Conservation (phyloP, 2,113 vertebrate genomes). For the Thinocorus orbignyianus region DNA sequence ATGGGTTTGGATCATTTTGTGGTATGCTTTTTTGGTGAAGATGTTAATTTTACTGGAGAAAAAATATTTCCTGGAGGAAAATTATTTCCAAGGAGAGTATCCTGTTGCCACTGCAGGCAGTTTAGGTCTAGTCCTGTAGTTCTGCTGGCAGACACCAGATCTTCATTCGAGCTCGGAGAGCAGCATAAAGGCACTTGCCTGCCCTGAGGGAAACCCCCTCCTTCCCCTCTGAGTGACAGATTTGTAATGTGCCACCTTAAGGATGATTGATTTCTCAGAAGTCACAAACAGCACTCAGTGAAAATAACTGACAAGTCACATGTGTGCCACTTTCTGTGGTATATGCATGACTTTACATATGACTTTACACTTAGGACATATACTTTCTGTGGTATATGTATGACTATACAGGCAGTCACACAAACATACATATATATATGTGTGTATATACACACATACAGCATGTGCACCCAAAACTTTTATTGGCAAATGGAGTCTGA, state of each 20-base stretch:
- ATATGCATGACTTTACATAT: accelerated
- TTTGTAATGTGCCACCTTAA: neutral
- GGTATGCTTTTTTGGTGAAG: neutral
- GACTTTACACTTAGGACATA: too few relatives aligned
- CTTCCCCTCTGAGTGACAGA: neutral
- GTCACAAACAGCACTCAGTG: neutral
- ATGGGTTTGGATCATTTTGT: neutral
- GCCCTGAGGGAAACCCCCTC: neutral
- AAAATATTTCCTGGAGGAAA: neutral
- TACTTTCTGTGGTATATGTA: accelerated
- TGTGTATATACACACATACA: accelerated
- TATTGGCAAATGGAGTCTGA: accelerated
- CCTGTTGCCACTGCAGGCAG: neutral
- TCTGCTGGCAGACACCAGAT: neutral
- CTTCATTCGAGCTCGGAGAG: accelerated
- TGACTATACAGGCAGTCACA: neutral
- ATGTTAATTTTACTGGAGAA: neutral
- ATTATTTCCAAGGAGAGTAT: neutral
- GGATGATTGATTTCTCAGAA: neutral
- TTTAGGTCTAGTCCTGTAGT: neutral
- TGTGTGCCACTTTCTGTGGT: neutral
- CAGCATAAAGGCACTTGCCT: neutral
- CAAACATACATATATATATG: accelerated
- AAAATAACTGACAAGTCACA: neutral
- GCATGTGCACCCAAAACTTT: neutral